Conservation (phyloP, 2,888 invertebrate genomes). For the Sussaba pulchella region DNA sequence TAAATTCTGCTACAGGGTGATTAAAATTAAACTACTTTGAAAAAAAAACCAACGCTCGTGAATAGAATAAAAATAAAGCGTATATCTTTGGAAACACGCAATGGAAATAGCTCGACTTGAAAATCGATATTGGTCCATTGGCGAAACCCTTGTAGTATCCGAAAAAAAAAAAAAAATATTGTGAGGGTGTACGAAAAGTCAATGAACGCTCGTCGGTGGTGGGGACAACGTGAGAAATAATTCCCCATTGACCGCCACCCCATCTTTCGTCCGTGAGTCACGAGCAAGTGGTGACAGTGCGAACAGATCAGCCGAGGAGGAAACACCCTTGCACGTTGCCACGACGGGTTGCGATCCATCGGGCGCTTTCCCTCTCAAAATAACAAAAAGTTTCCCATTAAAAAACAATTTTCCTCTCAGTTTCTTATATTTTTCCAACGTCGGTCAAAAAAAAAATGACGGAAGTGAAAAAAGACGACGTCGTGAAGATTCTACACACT, state of each 20-base stretch:
- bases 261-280: conserved; percentile 57
- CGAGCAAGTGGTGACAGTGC: conserved; percentile 62
- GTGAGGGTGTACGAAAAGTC: background rate
- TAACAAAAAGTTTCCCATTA: conserved; percentile 20
- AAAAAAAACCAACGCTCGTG: too few relatives aligned
- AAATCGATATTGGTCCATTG: too few relatives aligned
- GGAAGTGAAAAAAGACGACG: conserved; percentile 84
- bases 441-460: conserved; percentile 74
- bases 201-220: conserved; percentile 36
- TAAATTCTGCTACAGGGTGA: background rate
- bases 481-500: conserved; percentile 85
- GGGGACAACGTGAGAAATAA: conserved; percentile 37
- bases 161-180: background rate
- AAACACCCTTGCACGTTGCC: conserved; percentile 48
- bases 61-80: background rate
- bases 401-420: background rate
- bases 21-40: background rate
- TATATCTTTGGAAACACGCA: background rate
- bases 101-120: too few relatives aligned
- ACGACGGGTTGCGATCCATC: conserved; percentile 42
- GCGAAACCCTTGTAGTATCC: too few relatives aligned
- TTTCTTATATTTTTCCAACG: background rate
- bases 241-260: conserved; percentile 25
- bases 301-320: conserved; percentile 58
- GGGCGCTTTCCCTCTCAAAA: conserved; percentile 36